These are phyloP conservation scores for Brachionus sp. DNA, from an alignment of 1,140 invertebrate genomes.

Conservation along the genomic window DNA sequence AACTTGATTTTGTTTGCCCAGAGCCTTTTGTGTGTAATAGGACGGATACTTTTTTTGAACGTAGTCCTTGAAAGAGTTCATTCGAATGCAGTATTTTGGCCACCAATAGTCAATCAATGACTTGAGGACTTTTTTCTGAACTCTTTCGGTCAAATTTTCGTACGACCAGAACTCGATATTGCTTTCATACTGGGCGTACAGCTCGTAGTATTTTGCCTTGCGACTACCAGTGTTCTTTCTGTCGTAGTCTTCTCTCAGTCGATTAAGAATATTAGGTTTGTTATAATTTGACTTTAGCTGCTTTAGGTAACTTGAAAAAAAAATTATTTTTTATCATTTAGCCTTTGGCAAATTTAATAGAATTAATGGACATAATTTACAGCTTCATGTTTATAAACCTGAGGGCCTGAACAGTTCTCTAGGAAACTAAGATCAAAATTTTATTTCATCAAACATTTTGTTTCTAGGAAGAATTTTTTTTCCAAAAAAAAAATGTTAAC, in stretches of 20 bases:
- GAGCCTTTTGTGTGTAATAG: not conserved
- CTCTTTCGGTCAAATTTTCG: not conserved
- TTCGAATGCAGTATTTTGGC: constrained; percentile 41
- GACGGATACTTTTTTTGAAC: constrained; percentile 30
- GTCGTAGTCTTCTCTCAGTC: not conserved
- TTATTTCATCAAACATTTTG: not conserved
- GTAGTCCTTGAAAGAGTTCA: constrained; percentile 15
- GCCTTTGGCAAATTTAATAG: not conserved
- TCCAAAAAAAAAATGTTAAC: not conserved
- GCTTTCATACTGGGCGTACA: constrained; percentile 35
- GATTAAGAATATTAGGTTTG: constrained; percentile 1
- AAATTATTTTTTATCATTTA: not conserved
- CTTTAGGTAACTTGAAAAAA: constrained; percentile 34
- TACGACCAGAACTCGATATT: constrained; percentile 28
- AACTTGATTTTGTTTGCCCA: not conserved
- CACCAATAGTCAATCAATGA: constrained; percentile 29
- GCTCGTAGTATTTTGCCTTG: constrained; percentile 27
- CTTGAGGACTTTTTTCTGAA: constrained; percentile 28
- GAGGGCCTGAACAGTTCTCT: not conserved
- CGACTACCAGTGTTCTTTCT: not conserved
- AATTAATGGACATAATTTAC: not conserved
- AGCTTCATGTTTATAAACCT: not conserved
- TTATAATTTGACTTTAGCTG: constrained; percentile 12
- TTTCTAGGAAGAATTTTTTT: not conserved
- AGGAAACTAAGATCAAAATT: not conserved